Conservation (phyloP, 2,797 vertebrate genomes). For the Muscicapa comitata region DNA sequence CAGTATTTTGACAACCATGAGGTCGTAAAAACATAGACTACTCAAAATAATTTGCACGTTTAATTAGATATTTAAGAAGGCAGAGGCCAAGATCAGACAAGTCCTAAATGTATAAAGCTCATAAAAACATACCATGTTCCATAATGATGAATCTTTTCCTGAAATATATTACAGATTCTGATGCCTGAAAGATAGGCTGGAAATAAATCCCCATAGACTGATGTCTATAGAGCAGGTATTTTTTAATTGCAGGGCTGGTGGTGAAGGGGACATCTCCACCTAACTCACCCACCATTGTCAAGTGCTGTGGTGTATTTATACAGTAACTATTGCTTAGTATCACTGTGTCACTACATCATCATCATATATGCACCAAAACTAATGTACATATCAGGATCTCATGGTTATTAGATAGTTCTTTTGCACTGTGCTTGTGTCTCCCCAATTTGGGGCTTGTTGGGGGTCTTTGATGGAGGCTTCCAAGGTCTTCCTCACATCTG, state of each 20-base stretch:
- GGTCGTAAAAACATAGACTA: neutral
- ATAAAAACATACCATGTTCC: neutral
- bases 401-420: neutral
- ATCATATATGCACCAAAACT: accelerated
- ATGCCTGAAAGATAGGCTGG: neutral
- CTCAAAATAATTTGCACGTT: neutral
- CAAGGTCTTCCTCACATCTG: neutral
- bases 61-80: neutral
- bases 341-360: neutral
- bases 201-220: neutral
- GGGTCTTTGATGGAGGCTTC: neutral
- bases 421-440: accelerated
- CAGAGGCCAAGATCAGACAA: neutral
- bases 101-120: neutral
- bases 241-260: neutral
- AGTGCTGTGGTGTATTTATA: neutral
- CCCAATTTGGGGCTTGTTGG: accelerated
- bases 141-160: neutral
- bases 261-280: neutral
- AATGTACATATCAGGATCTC: neutral
- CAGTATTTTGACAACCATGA: neutral
- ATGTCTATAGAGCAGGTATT: neutral
- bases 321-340: neutral
- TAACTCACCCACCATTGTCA: neutral
- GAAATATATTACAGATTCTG: neutral